Evolutionary conservation across 92 coral and sea anemone genomes (phyloP), one percentile per base, ranked within the genome.

Genomic region (Epizoanthus stellaris): DNA sequence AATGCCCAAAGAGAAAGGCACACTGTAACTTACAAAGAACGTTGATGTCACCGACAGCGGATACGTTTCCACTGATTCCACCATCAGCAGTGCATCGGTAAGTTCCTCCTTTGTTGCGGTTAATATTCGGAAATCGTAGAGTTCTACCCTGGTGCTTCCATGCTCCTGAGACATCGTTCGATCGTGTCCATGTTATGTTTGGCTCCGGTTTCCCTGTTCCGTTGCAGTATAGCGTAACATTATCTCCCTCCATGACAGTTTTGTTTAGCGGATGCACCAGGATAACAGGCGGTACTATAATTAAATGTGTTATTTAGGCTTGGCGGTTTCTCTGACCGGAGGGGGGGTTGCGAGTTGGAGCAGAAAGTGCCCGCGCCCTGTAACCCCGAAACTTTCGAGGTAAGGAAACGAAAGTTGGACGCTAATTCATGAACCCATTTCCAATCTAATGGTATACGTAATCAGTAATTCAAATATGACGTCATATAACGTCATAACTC

Each of bases 131-230:
- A 40, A 72, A 21, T 12, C 1, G 39, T 13, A 72, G 77, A 15
- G 40, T 72, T 43, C 6, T 8, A 16, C 77, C n/a, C 0, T 25
- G 47, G 57, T 72, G 38, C 77, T 4, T 12, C 77, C 58, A 72
- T 39, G 74, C 4, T 30, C 15, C 40, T 19, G 21, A 6, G 13
- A 5, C 34, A 21, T 72, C n/a, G 10, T 47, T 7, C 3, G 11
- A 0, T 5, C 13, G 42, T 17, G 38, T 21, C 77, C 77, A 72
- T 34, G 77, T 43, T 38, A 72, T 9, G 38, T 21, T 8, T 43
- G 77, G 77, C 25, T 19, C 6, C n/a, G 77, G 77, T 11, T 72
- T 72, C n/a, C 77, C 77, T 11, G 77, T 72, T 49, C 60, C 77
- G 6, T 72, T 72, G 38, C 77, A 72, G 16, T 43, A n/a, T 0